Base-by-base conservation (phyloP, 2,888 invertebrate species). In the Acronicta aceris region DNA sequence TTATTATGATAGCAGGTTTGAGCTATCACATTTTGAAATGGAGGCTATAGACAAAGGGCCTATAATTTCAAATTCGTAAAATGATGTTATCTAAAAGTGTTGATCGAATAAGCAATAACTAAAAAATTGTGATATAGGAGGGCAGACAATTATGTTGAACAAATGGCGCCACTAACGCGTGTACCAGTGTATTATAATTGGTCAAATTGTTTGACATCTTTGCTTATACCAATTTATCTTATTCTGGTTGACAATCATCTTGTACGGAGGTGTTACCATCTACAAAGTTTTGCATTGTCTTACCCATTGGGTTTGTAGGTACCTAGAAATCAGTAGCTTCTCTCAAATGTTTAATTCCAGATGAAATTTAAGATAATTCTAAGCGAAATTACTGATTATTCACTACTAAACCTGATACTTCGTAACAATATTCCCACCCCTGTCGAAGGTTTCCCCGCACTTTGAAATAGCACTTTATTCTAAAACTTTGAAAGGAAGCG, bases 401-500 rank as follows among this genome's bases (percentile, higher is more conserved):
- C 61, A 67, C 68, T 56, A 42, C 43, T 47, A 40, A 45, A 52
- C 40, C 56, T 52, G 49, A 60, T 60, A 72, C 50, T 67, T 61
- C 8, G n/a, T 30, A 55, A 42, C 47, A 41, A 17, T 38, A 58
- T 30, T 50, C 62, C 57, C 47, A 30, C 42, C 73, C 40, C 46
- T 47, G 49, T 53, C 36, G 30, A 53, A 21, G 8, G 10, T 33
- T 25, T 54, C 55, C 59, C 66, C 33, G 7, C 54, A 33, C 33
- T 43, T 40, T 25, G 17, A 27, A 25, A 3, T 27, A 12, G 10
- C 40, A 25, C n/a, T 66, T 78, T 83, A 94, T 76, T 94, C 92
- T 69, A 94, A 76, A 59, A 87, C 86, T 83, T 95, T 95, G 68
- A 93, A 91, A 1, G 95, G 95, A 52, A 93, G 69, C 10, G 89